Evolutionary conservation across 2,797 vertebrate species (phyloP).

Genomic region (Sebastiscus tertius): DNA sequence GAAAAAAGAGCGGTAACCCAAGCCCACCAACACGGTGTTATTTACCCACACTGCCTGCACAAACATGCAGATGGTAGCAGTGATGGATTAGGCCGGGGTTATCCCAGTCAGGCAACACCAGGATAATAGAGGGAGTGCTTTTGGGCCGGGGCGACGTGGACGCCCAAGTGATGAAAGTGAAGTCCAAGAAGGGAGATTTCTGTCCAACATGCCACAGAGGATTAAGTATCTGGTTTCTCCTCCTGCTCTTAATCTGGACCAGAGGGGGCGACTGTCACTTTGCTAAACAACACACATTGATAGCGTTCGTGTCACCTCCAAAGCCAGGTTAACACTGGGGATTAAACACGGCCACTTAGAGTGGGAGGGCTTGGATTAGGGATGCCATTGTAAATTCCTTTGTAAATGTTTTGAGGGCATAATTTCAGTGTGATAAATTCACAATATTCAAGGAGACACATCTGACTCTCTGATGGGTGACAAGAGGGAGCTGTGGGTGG

Average conservation of each 20-base stretch:
- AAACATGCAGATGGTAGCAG: conserved; percentile 77
- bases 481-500: conserved; percentile 68
- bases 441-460: conserved; percentile 21
- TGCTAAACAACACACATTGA: conserved; percentile 68
- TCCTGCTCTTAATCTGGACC: conserved; percentile 70
- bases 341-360: conserved; percentile 75
- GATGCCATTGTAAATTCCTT: conserved; percentile 57
- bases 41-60: conserved; percentile 80
- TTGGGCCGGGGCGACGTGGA: conserved; percentile 46
- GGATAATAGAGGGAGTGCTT: conserved; percentile 71
- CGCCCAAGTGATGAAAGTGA: conserved; percentile 76
- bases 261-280: conserved; percentile 66
- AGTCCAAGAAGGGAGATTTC: conserved; percentile 67
- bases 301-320: conserved; percentile 61
- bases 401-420: conserved; percentile 59
- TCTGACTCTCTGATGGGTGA: conserved; percentile 16
- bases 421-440: conserved; percentile 41
- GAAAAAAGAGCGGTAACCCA: conserved; percentile 65
- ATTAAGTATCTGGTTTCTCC: conserved; percentile 78
- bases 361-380: conserved; percentile 61
- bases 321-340: conserved; percentile 76
- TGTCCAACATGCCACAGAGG: conserved; percentile 70
- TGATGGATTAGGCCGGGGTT: conserved; percentile 82
- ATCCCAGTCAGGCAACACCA: conserved; percentile 64
- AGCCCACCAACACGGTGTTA: conserved; percentile 76